phyloP scores from a whole-genome alignment of 2,797 vertebrate genomes.

The Neosilurus hyrtlii region DNA sequence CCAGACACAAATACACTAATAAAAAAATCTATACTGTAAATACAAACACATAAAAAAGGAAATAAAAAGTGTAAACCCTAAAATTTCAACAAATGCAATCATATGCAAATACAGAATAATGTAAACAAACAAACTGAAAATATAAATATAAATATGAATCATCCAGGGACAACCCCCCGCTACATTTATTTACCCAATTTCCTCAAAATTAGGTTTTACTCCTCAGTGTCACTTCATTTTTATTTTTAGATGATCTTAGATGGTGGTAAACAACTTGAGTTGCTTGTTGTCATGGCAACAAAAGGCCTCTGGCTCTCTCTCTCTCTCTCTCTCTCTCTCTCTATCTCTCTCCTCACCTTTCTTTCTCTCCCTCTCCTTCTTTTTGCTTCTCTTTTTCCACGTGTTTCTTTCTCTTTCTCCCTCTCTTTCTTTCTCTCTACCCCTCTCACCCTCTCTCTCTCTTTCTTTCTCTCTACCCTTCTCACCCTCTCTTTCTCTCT shows the following conservation, averaged over 20 bases:
- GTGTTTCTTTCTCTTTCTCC: no score
- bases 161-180: background rate
- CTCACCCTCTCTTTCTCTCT: no score
- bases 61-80: no score
- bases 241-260: slow-evolving; percentile 2
- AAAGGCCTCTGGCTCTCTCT: background rate
- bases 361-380: background rate
- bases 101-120: background rate
- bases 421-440: no score
- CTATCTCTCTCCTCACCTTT: background rate
- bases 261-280: slow-evolving; percentile 12
- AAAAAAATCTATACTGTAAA: background rate
- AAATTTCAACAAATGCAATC: no score
- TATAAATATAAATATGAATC: background rate
- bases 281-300: slow-evolving; percentile 26
- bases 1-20: background rate
- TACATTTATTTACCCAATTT: background rate
- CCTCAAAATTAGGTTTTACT: background rate
- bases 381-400: no score
- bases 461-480: no score
- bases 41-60: background rate
- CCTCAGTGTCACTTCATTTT: background rate
- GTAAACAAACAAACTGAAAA: background rate
- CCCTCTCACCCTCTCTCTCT: no score
- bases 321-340: background rate